Percentiles rank a stretch among this genome's conserved stretches.
Conservation (phyloP, 2,888 invertebrate species). For the Notocelia uddmanniana region DNA sequence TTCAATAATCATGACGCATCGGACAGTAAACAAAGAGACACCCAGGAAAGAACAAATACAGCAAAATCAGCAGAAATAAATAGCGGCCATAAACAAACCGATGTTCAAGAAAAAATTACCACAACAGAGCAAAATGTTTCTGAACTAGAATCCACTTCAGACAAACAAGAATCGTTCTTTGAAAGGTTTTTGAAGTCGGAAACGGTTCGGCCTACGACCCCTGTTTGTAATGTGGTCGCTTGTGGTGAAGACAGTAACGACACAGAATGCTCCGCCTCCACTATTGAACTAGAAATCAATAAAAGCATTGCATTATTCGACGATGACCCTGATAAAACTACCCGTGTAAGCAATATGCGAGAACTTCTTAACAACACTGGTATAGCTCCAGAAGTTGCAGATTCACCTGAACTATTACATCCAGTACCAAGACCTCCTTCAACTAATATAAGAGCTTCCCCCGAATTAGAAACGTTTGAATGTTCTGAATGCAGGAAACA, state of each 20-base stretch:
- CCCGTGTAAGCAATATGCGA: constrained; percentile 69
- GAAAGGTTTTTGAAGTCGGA: constrained; percentile 62
- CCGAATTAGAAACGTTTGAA: constrained; percentile 55
- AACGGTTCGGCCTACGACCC: constrained; percentile 57
- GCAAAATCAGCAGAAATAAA: constrained; percentile 25
- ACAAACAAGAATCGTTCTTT: constrained; percentile 81
- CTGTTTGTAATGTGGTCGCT: constrained; percentile 62
- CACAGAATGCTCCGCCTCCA: constrained; percentile 75
- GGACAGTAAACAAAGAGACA: background rate
- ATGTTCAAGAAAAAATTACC: constrained; percentile 25
- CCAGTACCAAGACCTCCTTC: constrained; percentile 22
- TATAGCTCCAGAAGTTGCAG: constrained; percentile 45
- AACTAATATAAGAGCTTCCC: constrained; percentile 6
- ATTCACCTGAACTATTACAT: constrained; percentile 17
- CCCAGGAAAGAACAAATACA: background rate
- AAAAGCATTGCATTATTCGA: constrained; percentile 78
- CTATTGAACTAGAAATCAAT: constrained; percentile 80
- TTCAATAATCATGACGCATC: constrained; percentile 52
- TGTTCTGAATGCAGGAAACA: constrained; percentile 89
- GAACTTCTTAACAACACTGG: constrained; percentile 64
- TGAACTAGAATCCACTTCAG: constrained; percentile 62
- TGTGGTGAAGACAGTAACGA: constrained; percentile 75
- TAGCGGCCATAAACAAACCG: constrained; percentile 51
- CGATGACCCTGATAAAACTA: constrained; percentile 68
- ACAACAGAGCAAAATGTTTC: constrained; percentile 42